These are phyloP conservation scores for Hylaeus volcanicus DNA, from an alignment of 1,140 invertebrate genomes.

Conservation along the genomic window DNA sequence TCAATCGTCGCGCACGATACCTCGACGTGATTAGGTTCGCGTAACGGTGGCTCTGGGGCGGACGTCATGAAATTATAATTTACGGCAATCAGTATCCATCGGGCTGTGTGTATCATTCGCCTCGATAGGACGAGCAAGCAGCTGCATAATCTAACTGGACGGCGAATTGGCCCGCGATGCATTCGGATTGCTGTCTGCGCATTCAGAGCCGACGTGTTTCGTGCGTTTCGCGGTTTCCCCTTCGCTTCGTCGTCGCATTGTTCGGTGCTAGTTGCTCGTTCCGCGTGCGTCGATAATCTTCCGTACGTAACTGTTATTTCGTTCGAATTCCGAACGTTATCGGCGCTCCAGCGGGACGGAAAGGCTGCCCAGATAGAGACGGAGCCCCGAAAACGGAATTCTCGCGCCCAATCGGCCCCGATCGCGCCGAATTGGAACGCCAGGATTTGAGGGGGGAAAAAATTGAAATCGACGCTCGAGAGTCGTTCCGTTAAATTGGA, in stretches of 20 bases:
- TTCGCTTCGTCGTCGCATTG: background rate
- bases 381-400: no score
- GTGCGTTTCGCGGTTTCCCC: slow-evolving; percentile 31
- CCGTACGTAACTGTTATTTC: slow-evolving; percentile 21
- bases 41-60: background rate
- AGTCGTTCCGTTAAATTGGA: no score
- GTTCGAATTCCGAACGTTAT: slow-evolving; percentile 19
- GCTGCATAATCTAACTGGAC: slow-evolving; percentile 46
- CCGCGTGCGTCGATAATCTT: slow-evolving; percentile 21
- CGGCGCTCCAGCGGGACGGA: background rate
- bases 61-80: slow-evolving; percentile 64
- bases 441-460: no score
- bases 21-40: background rate
- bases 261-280: slow-evolving; percentile 21
- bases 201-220: slow-evolving; percentile 24
- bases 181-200: background rate
- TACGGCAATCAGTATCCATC: slow-evolving; percentile 35
- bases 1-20: background rate
- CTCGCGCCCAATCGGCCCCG: no score
- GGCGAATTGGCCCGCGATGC: slow-evolving; percentile 15
- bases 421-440: no score
- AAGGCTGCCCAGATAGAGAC: background rate
- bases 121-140: slow-evolving; percentile 39
- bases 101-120: slow-evolving; percentile 21
- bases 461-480: no score